phyloP scores from a whole-genome alignment of 92 coral and sea anemone genomes.

The Pocillopora grandis region DNA sequence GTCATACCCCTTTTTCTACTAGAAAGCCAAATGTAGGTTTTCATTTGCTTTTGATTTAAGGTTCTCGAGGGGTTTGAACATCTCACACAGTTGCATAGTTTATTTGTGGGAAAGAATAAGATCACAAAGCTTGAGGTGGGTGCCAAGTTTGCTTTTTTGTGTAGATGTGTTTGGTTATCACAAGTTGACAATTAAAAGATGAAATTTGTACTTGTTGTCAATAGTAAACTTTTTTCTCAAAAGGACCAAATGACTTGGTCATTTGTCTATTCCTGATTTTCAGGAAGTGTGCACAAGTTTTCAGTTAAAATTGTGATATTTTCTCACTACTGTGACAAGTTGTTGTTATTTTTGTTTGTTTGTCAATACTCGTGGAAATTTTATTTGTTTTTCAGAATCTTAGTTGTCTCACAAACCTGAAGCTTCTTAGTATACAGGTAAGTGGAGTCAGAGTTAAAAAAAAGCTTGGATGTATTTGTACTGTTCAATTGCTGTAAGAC shows the following conservation, averaged over 20 bases:
- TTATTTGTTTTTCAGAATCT: constrained; percentile 64
- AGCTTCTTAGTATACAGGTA: constrained; percentile 90
- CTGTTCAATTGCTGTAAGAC: not conserved
- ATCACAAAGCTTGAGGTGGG: constrained; percentile 86
- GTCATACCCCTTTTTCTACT: no score
- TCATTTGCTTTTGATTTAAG: constrained; percentile 28
- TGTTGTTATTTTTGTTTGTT: not conserved
- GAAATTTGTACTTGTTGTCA: not conserved
- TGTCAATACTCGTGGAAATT: not conserved
- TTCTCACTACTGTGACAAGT: no score
- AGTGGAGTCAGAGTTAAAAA: not conserved
- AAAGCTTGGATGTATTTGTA: not conserved
- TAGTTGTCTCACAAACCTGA: constrained; percentile 71
- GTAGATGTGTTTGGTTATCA: not conserved
- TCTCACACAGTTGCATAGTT: constrained; percentile 74
- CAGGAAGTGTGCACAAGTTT: no score
- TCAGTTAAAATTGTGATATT: no score
- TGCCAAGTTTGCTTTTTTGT: not conserved
- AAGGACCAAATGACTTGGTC: no score
- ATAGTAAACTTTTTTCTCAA: no score
- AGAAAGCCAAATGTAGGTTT: not conserved
- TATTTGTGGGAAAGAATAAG: constrained; percentile 97
- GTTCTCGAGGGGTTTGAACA: constrained; percentile 82
- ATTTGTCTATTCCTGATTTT: no score
- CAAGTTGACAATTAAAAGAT: no score